These are phyloP conservation scores for Baccha elongata DNA, from an alignment of 2,888 invertebrate species.

Conservation along the genomic window DNA sequence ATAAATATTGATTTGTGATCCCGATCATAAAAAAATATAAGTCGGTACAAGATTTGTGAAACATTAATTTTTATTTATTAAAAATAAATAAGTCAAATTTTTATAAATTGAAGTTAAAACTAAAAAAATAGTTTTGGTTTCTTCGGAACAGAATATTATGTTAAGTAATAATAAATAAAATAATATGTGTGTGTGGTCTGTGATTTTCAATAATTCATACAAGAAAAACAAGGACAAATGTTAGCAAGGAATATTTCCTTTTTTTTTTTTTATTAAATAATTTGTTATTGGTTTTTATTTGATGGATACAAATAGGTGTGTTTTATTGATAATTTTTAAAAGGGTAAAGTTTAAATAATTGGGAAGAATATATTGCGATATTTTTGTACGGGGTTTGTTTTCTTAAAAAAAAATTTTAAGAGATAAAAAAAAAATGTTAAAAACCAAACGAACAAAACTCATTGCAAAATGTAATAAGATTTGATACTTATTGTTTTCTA, in stretches of 20 bases:
- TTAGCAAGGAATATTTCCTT: conserved; percentile 43
- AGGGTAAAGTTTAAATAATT: conserved; percentile 46
- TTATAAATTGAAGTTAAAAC: not conserved
- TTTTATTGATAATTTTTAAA: conserved; percentile 16
- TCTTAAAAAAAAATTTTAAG: conserved; percentile 36
- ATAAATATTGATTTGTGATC: conserved; percentile 36
- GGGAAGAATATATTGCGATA: conserved; percentile 53
- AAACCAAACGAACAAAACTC: not conserved
- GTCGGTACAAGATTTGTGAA: not conserved
- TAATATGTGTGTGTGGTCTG: conserved; percentile 70
- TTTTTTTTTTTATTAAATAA: conserved; percentile 28
- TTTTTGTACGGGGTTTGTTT: conserved; percentile 55
- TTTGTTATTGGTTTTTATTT: conserved; percentile 48
- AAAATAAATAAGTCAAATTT: not conserved
- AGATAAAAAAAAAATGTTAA: not conserved
- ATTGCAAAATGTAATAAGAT: conserved; percentile 3
- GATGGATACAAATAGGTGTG: conserved; percentile 32
- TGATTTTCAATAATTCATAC: conserved; percentile 68
- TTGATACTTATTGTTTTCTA: conserved; percentile 24
- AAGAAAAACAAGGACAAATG: conserved; percentile 23
- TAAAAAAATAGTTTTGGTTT: not conserved
- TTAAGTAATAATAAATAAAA: conserved; percentile 34
- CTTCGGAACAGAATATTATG: not conserved
- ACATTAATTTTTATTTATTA: conserved; percentile 16
- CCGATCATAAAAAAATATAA: conserved; percentile 46